Conservation (phyloP, 2,888 invertebrate species). For the Macroteleia sp. region DNA sequence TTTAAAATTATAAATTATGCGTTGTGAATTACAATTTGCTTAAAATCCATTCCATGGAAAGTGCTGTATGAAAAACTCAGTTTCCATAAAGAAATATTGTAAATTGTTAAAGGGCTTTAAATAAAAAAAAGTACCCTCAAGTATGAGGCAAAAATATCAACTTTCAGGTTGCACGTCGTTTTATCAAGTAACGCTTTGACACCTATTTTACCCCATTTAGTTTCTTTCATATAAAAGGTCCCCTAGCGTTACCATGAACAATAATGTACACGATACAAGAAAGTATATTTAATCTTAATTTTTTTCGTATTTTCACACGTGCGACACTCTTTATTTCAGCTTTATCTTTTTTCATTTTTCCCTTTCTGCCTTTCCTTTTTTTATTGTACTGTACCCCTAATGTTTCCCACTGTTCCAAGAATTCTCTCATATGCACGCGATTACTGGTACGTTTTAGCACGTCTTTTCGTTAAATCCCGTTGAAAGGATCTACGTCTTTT, state of each 20-base stretch:
- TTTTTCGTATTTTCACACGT: constrained; percentile 11
- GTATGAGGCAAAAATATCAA: too few relatives aligned
- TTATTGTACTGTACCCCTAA: constrained; percentile 31
- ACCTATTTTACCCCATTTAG: constrained; percentile 6
- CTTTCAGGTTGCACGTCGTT: too few relatives aligned
- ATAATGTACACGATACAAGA: constrained; percentile 14
- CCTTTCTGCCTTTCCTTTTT: too few relatives aligned
- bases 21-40: too few relatives aligned
- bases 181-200: constrained; percentile 7
- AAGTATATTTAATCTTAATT: constrained; percentile 41
- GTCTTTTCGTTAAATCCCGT: constrained; percentile 23
- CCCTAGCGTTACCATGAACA: constrained; percentile 1
- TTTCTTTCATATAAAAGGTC: constrained; percentile 11
- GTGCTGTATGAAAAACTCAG: too few relatives aligned
- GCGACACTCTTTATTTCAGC: constrained; percentile 20
- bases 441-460: constrained; percentile 8
- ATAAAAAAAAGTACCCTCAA: too few relatives aligned
- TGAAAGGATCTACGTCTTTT: constrained; percentile 27
- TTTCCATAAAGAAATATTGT: too few relatives aligned
- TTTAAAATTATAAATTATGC: too few relatives aligned
- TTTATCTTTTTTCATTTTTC: too few relatives aligned
- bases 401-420: constrained; percentile 22
- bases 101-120: too few relatives aligned
- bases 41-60: too few relatives aligned
- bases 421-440: constrained; percentile 30